Evolutionary conservation across 2,797 vertebrate species (phyloP).

Genomic region (Fistularia tabacaria): DNA sequence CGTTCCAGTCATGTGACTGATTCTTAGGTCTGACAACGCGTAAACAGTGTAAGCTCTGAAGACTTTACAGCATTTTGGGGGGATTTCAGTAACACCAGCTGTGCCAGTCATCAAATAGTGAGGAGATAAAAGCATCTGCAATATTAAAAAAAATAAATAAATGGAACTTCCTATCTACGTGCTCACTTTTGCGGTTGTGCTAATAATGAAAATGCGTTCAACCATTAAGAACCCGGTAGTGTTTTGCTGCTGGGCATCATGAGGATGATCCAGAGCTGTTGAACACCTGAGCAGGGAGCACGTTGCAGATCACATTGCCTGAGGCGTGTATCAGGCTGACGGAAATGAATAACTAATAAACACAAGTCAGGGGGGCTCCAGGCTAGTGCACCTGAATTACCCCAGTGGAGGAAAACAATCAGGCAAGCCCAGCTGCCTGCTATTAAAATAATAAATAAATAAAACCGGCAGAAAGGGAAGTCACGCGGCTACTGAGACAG

Average conservation of each 20-base stretch:
- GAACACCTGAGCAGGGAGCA: constrained; percentile 56
- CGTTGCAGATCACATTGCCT: constrained; percentile 51
- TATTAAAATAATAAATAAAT: not conserved
- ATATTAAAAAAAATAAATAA: not conserved
- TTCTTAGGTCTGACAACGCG: too few relatives aligned
- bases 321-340: constrained; percentile 48
- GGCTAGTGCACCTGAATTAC: constrained; percentile 68
- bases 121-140: not conserved
- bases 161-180: not conserved
- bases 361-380: constrained; percentile 57
- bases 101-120: too few relatives aligned
- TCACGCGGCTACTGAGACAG: constrained; percentile 57
- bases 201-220: constrained; percentile 24
- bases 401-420: constrained; percentile 63
- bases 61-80: too few relatives aligned
- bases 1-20: too few relatives aligned
- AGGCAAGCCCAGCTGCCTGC: constrained; percentile 24
- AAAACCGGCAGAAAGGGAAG: constrained; percentile 40
- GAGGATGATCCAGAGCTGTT: constrained; percentile 37
- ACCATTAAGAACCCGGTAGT: constrained; percentile 20
- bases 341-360: constrained; percentile 74
- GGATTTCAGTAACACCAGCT: too few relatives aligned
- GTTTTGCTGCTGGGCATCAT: constrained; percentile 32
- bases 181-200: constrained; percentile 1
- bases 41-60: too few relatives aligned